Evolutionary conservation across 2,797 vertebrate genomes (phyloP), one percentile per base, ranked within the genome.

Genomic region (Anomalospiza imberbis): DNA sequence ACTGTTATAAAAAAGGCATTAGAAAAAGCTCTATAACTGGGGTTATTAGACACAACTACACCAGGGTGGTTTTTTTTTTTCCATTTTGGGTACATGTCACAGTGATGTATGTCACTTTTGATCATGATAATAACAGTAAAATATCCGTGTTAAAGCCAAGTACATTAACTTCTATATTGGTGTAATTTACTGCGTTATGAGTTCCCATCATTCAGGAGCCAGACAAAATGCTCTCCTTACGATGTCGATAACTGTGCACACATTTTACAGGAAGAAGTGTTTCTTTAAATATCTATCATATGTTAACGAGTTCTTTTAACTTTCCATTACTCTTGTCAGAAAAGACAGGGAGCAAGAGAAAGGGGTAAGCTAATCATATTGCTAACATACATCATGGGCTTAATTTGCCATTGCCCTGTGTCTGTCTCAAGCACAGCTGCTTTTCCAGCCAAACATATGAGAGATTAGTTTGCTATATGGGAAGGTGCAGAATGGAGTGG

Each of bases 121-220:
- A 87, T 89, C 45, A 42, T 48, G 91, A 93, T 93, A 96, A 93
- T 94, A 95, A 94, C 86, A 93, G 89, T 95, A 82, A 96, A 96
- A 95, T 83, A 82, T 75, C 85, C 6, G 0, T 86, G 74, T 95
- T 96, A 96, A 92, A 95, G 81, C 65, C 38, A 47, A 94, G 86
- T 94, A 92, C 91, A 90, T 96, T 97, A 96, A 93, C 89, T 96
- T 96, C 95, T 88, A 85, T 72, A 94, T 68, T 87, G 91, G 86
- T 72, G 55, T 92, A 89, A 96, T 93, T 94, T 85, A 94, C 76
- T 88, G 73, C 26, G 0, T 77, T 85, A 81, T 42, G 79, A 94
- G 88, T 78, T 95, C 84, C 84, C 62, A 85, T 94, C 93, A 83
- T 45, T 93, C 89, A 93, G 89, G 53, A 95, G 47, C 44, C 32